Percentiles rank a stretch among this genome's conserved stretches.
Evolutionary conservation across 2,113 vertebrate genomes (phyloP).

Genomic region (Stercorarius parasiticus): DNA sequence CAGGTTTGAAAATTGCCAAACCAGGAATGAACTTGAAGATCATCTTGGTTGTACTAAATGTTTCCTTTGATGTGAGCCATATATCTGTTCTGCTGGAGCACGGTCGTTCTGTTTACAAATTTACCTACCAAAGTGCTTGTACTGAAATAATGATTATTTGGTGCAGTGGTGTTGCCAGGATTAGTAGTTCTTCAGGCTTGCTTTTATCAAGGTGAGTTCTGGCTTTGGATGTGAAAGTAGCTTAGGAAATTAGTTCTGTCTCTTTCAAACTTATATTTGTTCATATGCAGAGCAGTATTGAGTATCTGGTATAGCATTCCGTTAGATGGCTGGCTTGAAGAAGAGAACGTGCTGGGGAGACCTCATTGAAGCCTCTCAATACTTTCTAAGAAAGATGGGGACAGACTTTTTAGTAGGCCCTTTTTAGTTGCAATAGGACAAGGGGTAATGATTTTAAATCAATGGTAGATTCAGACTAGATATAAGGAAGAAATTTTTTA

Average conservation of each 20-base stretch:
- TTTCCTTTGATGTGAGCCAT: not conserved
- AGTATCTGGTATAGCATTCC: not conserved
- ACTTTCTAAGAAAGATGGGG: not conserved
- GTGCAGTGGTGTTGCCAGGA: not conserved
- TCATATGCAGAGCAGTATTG: not conserved
- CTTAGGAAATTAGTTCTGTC: not conserved
- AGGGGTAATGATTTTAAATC: not conserved
- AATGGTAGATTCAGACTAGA: not conserved
- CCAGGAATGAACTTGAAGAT: not conserved
- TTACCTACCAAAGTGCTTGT: not conserved
- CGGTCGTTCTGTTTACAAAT: not conserved
- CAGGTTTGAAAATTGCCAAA: not conserved
- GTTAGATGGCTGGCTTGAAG: not conserved
- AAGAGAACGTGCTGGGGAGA: not conserved
- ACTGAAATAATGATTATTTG: not conserved
- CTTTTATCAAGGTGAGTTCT: not conserved
- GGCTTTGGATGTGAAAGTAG: not conserved
- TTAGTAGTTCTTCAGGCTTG: not conserved
- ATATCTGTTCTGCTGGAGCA: not conserved
- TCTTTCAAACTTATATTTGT: not conserved
- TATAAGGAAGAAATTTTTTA: not conserved
- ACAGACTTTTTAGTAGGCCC: not conserved
- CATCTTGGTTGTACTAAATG: not conserved
- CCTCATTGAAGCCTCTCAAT: not conserved
- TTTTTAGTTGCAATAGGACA: not conserved